These are phyloP conservation scores for Cephalopholis sonnerati DNA, from an alignment of 2,113 vertebrate species.

Conservation along the genomic window DNA sequence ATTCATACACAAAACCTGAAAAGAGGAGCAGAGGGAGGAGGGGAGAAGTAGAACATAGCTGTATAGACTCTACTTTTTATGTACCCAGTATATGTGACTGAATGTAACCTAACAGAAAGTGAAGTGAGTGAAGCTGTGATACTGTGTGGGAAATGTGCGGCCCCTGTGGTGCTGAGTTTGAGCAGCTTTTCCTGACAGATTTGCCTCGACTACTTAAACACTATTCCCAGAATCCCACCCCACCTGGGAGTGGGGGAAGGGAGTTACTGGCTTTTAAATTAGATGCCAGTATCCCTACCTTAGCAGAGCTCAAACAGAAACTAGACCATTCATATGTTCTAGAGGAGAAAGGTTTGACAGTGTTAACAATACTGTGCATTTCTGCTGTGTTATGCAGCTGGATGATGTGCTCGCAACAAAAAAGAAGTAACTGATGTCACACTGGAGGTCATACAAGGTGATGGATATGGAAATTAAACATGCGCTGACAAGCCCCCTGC, in stretches of 20 bases:
- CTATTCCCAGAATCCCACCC: slow-evolving; percentile 33
- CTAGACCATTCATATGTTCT: neutral
- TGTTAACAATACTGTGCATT: neutral
- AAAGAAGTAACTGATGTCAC: neutral
- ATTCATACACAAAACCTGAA: neutral
- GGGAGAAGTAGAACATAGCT: neutral
- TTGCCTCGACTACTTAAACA: slow-evolving; percentile 48
- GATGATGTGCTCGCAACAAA: neutral
- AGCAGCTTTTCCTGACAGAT: slow-evolving; percentile 55
- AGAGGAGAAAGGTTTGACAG: neutral
- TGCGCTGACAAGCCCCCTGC: neutral
- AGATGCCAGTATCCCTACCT: slow-evolving; percentile 31
- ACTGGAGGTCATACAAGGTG: neutral
- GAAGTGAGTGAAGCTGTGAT: slow-evolving; percentile 13
- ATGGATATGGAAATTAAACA: neutral
- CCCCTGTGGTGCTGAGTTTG: slow-evolving; percentile 31
- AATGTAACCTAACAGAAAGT: neutral
- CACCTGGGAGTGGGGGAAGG: slow-evolving; percentile 25
- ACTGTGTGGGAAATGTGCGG: neutral
- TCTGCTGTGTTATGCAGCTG: neutral
- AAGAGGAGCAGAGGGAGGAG: neutral
- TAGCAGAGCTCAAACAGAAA: slow-evolving; percentile 20
- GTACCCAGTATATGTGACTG: neutral
- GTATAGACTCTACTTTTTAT: neutral
- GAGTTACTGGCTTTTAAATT: slow-evolving; percentile 50